Evolutionary conservation across 2,888 invertebrate species (phyloP), one percentile per base, ranked within the genome.

Genomic region (Nomada ruficornis): DNA sequence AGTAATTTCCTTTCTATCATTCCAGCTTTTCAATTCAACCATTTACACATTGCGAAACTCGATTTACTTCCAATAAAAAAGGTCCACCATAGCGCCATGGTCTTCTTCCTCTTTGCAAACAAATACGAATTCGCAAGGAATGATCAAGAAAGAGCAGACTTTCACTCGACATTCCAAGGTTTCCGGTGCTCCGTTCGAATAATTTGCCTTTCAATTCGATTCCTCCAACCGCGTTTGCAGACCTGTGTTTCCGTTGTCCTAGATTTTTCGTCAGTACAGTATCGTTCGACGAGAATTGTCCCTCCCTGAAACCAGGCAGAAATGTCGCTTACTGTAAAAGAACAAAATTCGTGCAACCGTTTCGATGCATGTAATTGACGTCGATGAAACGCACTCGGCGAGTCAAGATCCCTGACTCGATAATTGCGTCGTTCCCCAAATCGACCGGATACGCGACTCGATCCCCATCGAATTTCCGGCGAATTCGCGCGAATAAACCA

Each of bases 121-220:
- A 44, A 57, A 44, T 13, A 69, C 44, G 26, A 69, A 26, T 57
- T 57, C 13, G 1, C 47, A 10, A 29, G 42, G 47, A 44, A 47
- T n/a, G 29, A 47, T 29, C 59, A 64, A 52, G 63, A 2, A 23
- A 18, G 36, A 47, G n/a, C 26, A 2, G 47, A 59, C 47, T 70
- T 15, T 11, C 60, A 18, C 36, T 23, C 20, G 18, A 2, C 50
- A 47, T 60, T 18, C 20, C 36, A 71, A 36, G 60, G 18, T 60
- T 50, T 50, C 15, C 20, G 47, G 23, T 55, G 18, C 42, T 20
- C 29, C n/a, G 47, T 50, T 70, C 47, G 29, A 70, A 20, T 62
- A 71, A 71, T 71, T 71, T 71, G 36, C 59, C 70, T 71, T 71
- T 71, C 29, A 62, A 52, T 60, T 60, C 50, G 70, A 50, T 70